Evolutionary conservation across 1,140 invertebrate genomes (phyloP), one percentile per base, ranked within the genome.

Genomic region (Trissolcus basalis): DNA sequence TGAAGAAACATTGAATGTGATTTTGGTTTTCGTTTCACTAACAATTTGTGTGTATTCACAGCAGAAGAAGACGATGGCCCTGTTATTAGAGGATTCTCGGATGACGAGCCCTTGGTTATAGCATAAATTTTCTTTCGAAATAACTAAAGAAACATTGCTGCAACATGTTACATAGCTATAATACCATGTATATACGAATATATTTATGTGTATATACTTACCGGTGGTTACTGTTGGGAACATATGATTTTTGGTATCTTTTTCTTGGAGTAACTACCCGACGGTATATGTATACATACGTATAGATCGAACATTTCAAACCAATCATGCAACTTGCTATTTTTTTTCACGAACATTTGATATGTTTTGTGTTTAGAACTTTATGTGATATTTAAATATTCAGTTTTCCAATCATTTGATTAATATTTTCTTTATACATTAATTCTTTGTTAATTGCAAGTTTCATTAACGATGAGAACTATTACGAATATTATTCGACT

Each of bases 31-130:
- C 1, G 3, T 4, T 50, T 16, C 35, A 33, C 45, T 49, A 8
- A 49, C 35, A 19, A 54, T 15, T 41, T 15, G 19, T 27, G 13
- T 41, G 10, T 74, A 77, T 80, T 82, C 81, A 59, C 89, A 90
- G n/a, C 85, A 92, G 94, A 94, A 83, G 95, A 96, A 81, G 95
- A 96, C 84, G 95, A 96, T 81, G 93, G 93, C 77, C 96, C 96
- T 11, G 92, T 94, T 81, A 96, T 97, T 80, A 91, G 93, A 86
- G 95, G 96, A 15, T 97, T 97, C 87, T 96, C 96, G 0, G 96
- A 98, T 85, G 96, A 97, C 86, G 96, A 97, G 86, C 96, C 96
- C 50, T 88, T 98, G 73, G 95, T 98, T 69, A 94, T 97, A 87
- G 95, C 96, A 69, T 97, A 90, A 90, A 76, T 19, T 69, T 61